A percentile compares a stretch with the other conserved stretches of the same genome.
phyloP scores from a whole-genome alignment of 2,797 vertebrate genomes.

The Alosa sapidissima region DNA sequence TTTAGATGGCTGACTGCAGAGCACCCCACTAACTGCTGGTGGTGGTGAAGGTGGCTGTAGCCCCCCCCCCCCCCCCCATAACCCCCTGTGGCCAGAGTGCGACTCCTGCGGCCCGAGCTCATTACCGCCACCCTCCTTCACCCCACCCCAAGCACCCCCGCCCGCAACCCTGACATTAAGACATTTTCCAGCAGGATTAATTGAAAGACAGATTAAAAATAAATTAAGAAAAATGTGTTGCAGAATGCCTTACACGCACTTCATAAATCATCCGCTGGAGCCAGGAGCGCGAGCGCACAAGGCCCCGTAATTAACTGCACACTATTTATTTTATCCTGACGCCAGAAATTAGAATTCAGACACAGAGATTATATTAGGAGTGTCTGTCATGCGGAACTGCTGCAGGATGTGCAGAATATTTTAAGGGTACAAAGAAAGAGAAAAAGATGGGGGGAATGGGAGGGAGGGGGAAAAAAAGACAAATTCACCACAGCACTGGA shows the following conservation, averaged over 20 bases:
- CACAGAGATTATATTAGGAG: slow-evolving; percentile 96
- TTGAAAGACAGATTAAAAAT: slow-evolving; percentile 99
- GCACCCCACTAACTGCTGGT: background rate
- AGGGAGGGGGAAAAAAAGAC: background rate
- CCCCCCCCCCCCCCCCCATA: slow-evolving; percentile 24
- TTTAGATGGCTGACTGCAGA: background rate
- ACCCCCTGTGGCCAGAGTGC: slow-evolving; percentile 42
- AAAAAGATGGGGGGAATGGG: background rate
- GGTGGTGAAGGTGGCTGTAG: background rate
- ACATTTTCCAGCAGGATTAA: slow-evolving; percentile 95
- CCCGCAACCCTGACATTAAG: slow-evolving; percentile 85
- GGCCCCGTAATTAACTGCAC: slow-evolving; percentile 92
- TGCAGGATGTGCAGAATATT: slow-evolving; percentile 92
- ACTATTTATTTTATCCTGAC: slow-evolving; percentile 99
- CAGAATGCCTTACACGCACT: slow-evolving; percentile 84
- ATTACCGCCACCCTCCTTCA: slow-evolving; percentile 38
- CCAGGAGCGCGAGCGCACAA: slow-evolving; percentile 77
- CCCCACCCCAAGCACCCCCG: slow-evolving; percentile 73
- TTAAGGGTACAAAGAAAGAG: slow-evolving; percentile 83
- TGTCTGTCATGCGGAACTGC: slow-evolving; percentile 92
- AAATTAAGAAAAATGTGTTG: slow-evolving; percentile 99
- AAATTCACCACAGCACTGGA: background rate
- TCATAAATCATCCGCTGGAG: slow-evolving; percentile 96
- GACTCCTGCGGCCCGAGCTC: background rate
- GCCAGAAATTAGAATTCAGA: slow-evolving; percentile 98